A percentile compares a stretch with the other conserved stretches of the same genome.
These are phyloP conservation scores for Rhagologus leucostigma DNA, from an alignment of 2,113 vertebrate species.

Conservation along the genomic window DNA sequence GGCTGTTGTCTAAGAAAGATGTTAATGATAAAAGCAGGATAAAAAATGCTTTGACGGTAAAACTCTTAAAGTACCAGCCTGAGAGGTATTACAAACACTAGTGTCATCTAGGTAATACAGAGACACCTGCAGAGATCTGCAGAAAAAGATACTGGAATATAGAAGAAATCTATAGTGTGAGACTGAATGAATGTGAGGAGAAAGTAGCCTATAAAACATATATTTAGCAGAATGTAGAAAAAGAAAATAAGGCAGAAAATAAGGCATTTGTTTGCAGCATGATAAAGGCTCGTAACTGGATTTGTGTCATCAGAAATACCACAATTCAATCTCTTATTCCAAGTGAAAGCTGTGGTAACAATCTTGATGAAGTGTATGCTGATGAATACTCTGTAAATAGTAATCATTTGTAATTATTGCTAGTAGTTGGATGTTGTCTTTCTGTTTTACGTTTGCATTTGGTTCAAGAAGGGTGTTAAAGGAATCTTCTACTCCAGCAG, in stretches of 20 bases:
- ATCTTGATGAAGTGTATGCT: conserved; percentile 16
- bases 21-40: not conserved
- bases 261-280: not conserved
- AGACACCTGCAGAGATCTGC: not conserved
- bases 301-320: conserved; percentile 5
- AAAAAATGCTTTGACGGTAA: not conserved
- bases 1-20: not conserved
- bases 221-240: not conserved
- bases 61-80: not conserved
- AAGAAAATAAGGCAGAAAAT: not conserved
- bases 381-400: conserved; percentile 45
- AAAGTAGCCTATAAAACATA: not conserved
- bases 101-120: not conserved
- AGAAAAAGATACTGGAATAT: not conserved
- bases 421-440: not conserved
- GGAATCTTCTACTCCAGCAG: not conserved
- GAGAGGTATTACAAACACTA: not conserved
- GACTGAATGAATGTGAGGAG: not conserved
- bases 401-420: conserved; percentile 40
- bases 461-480: not conserved
- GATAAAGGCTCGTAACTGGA: not conserved
- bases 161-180: not conserved
- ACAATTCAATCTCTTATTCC: conserved; percentile 12
- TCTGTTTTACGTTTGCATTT: not conserved
- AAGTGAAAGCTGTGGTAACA: conserved; percentile 20